Evolutionary conservation across 2,113 vertebrate genomes (phyloP).

Genomic region (Stigmatopora nigra): DNA sequence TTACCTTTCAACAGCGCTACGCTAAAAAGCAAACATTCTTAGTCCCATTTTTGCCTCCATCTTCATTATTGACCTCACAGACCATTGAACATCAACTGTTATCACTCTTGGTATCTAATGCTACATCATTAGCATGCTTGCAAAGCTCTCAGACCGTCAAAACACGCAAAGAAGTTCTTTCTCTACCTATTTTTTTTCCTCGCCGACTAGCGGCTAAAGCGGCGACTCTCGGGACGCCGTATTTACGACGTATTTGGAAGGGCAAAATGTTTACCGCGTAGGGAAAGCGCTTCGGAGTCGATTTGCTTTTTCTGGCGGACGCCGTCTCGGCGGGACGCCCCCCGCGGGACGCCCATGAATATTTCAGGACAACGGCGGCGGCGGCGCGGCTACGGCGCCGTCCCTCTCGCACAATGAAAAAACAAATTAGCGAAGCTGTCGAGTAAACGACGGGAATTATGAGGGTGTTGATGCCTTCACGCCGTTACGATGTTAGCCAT

Average conservation of each 20-base stretch:
- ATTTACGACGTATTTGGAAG: conserved; percentile 51
- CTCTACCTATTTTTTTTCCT: not conserved
- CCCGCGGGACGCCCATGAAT: conserved; percentile 48
- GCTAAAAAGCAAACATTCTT: no score
- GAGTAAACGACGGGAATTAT: conserved; percentile 10
- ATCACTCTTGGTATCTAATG: not conserved
- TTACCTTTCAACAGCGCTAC: no score
- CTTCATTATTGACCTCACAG: no score
- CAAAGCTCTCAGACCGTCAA: conserved; percentile 28
- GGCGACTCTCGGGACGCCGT: conserved; percentile 31
- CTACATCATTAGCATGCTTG: conserved; percentile 41
- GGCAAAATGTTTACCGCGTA: conserved; percentile 54
- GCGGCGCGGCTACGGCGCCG: conserved; percentile 15
- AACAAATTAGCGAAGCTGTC: conserved; percentile 51
- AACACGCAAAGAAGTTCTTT: conserved; percentile 11
- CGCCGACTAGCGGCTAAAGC: conserved; percentile 9
- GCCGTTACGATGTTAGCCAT: not conserved
- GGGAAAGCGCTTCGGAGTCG: conserved; percentile 38
- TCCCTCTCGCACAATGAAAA: conserved; percentile 48
- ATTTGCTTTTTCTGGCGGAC: conserved; percentile 39
- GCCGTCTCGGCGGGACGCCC: conserved; percentile 37
- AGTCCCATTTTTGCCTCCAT: no score
- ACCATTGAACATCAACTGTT: no score
- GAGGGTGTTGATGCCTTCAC: not conserved
- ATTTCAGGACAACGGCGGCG: conserved; percentile 39